phyloP scores from a whole-genome alignment of 2,113 vertebrate species.

The Psophia crepitans region DNA sequence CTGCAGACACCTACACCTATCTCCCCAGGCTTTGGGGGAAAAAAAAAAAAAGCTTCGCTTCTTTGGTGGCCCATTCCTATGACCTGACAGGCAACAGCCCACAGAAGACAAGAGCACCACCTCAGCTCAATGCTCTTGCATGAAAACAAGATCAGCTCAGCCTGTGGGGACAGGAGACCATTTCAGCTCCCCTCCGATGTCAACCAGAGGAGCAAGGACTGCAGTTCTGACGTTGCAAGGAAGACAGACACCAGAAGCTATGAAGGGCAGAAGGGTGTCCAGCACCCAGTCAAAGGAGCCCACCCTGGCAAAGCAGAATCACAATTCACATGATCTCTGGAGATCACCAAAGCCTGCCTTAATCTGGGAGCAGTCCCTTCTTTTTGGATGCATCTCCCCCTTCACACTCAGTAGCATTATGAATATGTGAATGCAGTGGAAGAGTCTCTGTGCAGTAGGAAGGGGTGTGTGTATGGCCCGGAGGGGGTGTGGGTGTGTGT shows the following conservation, averaged over 20 bases:
- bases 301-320: background rate
- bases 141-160: background rate
- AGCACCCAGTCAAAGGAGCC: background rate
- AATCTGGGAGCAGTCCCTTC: background rate
- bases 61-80: background rate
- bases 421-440: background rate
- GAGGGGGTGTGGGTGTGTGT: too few relatives aligned
- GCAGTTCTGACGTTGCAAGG: background rate
- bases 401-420: background rate
- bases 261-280: background rate
- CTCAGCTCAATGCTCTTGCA: background rate
- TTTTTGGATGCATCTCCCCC: background rate
- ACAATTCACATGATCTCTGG: background rate
- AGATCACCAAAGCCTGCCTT: background rate
- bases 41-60: background rate
- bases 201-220: background rate
- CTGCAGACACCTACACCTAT: background rate
- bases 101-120: background rate
- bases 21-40: background rate
- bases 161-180: background rate
- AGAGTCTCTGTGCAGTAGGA: background rate
- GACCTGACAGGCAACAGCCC: rapidly evolving
- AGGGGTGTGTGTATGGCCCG: too few relatives aligned
- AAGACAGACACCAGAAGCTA: background rate
- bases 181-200: background rate